A percentile compares a stretch with the other conserved stretches of the same genome.
These are phyloP conservation scores for Idaea biselata DNA, from an alignment of 2,888 invertebrate genomes.

Conservation along the genomic window DNA sequence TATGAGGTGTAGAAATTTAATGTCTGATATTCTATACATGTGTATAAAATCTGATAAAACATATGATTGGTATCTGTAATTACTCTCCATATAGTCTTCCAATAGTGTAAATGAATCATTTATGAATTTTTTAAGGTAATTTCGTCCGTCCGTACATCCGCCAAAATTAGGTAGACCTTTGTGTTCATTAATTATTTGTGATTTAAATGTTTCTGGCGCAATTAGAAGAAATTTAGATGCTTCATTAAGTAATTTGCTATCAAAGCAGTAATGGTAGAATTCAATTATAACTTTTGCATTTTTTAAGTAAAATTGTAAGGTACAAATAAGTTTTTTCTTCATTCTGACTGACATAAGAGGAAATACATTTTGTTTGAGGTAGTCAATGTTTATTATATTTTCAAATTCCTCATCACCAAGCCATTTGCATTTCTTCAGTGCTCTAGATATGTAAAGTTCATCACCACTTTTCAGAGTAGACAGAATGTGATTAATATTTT, in stretches of 20 bases:
- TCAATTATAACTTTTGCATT: conserved; percentile 36
- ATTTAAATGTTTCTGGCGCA: conserved; percentile 48
- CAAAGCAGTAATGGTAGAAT: conserved; percentile 51
- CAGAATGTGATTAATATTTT: conserved; percentile 49
- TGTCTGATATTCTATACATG: conserved; percentile 31
- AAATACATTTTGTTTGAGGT: conserved; percentile 50
- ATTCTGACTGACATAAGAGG: conserved; percentile 58
- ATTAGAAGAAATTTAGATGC: conserved; percentile 50
- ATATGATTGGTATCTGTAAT: no score
- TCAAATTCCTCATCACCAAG: conserved; percentile 44
- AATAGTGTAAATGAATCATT: no score
- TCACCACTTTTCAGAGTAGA: conserved; percentile 55
- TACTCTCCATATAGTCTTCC: no score
- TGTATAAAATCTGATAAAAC: conserved; percentile 6
- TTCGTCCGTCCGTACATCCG: not conserved
- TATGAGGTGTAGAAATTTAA: conserved; percentile 47
- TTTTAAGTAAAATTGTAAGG: conserved; percentile 39
- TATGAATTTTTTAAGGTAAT: no score
- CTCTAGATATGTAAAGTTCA: conserved; percentile 49
- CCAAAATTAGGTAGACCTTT: conserved; percentile 4
- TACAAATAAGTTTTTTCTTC: conserved; percentile 48
- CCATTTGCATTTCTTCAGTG: conserved; percentile 50
- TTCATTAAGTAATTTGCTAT: conserved; percentile 31
- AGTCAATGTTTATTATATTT: conserved; percentile 44
- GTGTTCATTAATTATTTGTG: conserved; percentile 32